Evolutionary conservation across 1,140 invertebrate genomes (phyloP).

Genomic region (Epicauta chinensis): DNA sequence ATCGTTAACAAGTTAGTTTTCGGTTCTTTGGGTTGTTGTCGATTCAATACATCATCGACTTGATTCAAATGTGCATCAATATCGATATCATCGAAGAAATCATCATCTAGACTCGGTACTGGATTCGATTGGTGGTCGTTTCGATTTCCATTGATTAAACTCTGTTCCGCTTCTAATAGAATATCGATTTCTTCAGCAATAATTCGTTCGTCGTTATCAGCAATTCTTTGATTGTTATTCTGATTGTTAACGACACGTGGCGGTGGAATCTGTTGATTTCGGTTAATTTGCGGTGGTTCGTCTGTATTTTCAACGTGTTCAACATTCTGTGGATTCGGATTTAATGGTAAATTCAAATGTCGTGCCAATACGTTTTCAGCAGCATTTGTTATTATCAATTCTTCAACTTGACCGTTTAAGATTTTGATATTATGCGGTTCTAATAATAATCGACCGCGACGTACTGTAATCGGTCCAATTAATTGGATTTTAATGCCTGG

Average conservation of each 20-base stretch:
- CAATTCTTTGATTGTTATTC: not conserved
- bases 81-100: conserved; percentile 25
- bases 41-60: conserved; percentile 14
- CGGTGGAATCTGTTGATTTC: not conserved
- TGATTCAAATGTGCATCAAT: conserved; percentile 30
- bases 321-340: conserved; percentile 43
- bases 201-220: conserved; percentile 15
- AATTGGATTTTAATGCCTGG: conserved; percentile 58
- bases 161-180: conserved; percentile 25
- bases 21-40: not conserved
- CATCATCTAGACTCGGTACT: not conserved
- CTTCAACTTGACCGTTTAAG: conserved; percentile 70
- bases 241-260: too few relatives aligned
- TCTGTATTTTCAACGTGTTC: conserved; percentile 12
- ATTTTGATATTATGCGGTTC: conserved; percentile 56
- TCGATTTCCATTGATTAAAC: conserved; percentile 1
- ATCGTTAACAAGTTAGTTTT: conserved; percentile 9
- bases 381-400: conserved; percentile 52
- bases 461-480: conserved; percentile 61
- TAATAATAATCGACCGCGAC: conserved; percentile 63
- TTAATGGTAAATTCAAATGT: conserved; percentile 48
- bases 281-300: not conserved
- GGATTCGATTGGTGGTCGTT: not conserved
- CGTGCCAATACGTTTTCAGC: conserved; percentile 33
- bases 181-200: conserved; percentile 24